Conservation (phyloP, 2,888 invertebrate genomes). For the Eulithis prunata region DNA sequence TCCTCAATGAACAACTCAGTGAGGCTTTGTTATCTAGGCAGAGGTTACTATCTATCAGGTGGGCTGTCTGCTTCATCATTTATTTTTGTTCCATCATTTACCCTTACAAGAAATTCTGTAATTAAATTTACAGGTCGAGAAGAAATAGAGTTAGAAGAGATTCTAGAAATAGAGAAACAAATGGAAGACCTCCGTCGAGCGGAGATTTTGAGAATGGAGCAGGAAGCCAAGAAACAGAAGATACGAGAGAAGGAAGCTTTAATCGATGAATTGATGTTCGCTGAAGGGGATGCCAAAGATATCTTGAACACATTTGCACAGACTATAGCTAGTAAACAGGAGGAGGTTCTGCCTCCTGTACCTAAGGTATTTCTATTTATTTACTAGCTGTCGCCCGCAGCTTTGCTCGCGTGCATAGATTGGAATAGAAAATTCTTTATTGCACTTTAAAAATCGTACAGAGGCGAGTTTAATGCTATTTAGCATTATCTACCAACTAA, state of each 20-base stretch:
- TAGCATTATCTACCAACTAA: no score
- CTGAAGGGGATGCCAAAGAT: conserved; percentile 94
- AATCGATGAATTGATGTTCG: conserved; percentile 97
- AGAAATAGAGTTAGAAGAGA: conserved; percentile 93
- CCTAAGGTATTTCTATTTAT: conserved; percentile 62
- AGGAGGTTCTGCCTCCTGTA: conserved; percentile 76
- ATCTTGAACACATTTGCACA: conserved; percentile 93
- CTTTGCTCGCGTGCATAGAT: no score
- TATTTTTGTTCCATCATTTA: no score
- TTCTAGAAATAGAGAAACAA: conserved; percentile 92
- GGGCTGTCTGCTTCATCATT: no score
- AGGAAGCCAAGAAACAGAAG: conserved; percentile 91
- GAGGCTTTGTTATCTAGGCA: no score
- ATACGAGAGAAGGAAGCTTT: conserved; percentile 94
- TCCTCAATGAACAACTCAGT: no score
- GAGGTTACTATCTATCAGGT: no score
- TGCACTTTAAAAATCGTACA: no score
- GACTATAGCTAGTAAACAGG: conserved; percentile 87
- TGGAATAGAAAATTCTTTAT: no score
- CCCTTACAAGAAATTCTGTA: no score
- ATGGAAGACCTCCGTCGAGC: conserved; percentile 89
- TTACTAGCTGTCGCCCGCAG: not conserved
- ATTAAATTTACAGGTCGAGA: conserved; percentile 83
- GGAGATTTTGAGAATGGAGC: conserved; percentile 87
- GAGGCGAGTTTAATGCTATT: no score